Evolutionary conservation across 1,140 invertebrate genomes (phyloP), one percentile per base, ranked within the genome.

Genomic region (Zophobas atratus): DNA sequence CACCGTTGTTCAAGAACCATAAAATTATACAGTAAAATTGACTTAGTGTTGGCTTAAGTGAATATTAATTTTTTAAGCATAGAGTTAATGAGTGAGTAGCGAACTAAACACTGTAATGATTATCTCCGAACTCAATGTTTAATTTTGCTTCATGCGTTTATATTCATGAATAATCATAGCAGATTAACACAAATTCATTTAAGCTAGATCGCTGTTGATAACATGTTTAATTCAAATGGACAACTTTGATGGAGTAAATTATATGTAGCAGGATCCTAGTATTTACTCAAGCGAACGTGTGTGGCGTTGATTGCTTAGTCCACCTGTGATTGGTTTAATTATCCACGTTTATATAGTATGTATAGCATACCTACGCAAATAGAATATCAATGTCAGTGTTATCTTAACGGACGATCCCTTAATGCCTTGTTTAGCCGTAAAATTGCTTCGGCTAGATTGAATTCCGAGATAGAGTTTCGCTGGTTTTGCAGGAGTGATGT

Each of bases 291-390:
- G 60, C 60, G 39, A 67, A 67, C 60, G 60, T 67, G 60, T 67
- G 60, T 67, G 60, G 60, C 60, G 60, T 43, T 67, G 60, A 67
- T 67, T 67, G 60, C 60, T 67, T 67, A 67, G 60, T 67, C 60
- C 60, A 67, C 60, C 60, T 67, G 60, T 67, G 60, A 67, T 67
- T 67, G 60, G 60, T 67, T 67, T 67, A 67, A 67, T 67, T 67
- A 67, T 67, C 39, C 60, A 43, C 60, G 60, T 67, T 67, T 67
- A 67, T 67, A 67, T 41, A 67, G 6, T 43, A 67, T 1, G 38
- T 36, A 67, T 39, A 41, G 38, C 35, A 67, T 43, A 32, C 60
- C 60, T 43, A 67, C 60, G 60, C 60, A 67, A 67, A 67, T 67
- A 67, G 60, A 67, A 67, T 67, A 67, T 67, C 60, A 67, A 67